phyloP scores from a whole-genome alignment of 2,888 invertebrate species.

The Eupithecia insigniata region DNA sequence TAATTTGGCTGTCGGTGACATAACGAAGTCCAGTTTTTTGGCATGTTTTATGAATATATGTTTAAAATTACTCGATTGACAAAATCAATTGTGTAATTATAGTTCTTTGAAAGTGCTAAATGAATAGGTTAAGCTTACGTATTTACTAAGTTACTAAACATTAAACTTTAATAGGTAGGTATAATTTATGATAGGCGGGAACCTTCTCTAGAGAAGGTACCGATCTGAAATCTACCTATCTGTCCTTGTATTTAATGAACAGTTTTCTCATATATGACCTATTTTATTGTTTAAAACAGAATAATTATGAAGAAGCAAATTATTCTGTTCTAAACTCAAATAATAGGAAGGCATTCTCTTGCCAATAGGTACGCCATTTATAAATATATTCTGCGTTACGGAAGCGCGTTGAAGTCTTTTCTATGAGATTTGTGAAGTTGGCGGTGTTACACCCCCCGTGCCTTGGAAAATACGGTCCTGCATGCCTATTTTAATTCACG shows the following conservation, averaged over 20 bases:
- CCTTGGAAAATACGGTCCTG: background rate
- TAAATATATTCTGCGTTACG: background rate
- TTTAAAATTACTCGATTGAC: background rate
- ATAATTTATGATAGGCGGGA: background rate
- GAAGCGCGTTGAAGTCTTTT: conserved; percentile 2
- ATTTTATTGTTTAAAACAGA: background rate
- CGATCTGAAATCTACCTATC: background rate
- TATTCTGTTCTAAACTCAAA: too few relatives aligned
- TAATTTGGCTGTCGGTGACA: background rate
- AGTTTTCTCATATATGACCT: background rate
- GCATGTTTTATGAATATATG: background rate
- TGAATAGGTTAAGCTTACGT: background rate
- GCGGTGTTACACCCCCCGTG: background rate
- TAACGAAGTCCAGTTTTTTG: conserved; percentile 3
- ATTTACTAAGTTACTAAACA: background rate
- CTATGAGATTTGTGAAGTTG: background rate
- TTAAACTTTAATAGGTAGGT: background rate
- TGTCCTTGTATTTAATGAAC: background rate
- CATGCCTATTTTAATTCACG: too few relatives aligned
- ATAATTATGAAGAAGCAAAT: background rate
- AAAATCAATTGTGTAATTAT: background rate
- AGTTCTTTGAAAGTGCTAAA: background rate
- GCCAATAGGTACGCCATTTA: background rate
- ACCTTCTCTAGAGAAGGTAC: background rate
- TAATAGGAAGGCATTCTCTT: background rate